Conservation (phyloP, 2,797 vertebrate genomes). For the Menidia menidia region DNA sequence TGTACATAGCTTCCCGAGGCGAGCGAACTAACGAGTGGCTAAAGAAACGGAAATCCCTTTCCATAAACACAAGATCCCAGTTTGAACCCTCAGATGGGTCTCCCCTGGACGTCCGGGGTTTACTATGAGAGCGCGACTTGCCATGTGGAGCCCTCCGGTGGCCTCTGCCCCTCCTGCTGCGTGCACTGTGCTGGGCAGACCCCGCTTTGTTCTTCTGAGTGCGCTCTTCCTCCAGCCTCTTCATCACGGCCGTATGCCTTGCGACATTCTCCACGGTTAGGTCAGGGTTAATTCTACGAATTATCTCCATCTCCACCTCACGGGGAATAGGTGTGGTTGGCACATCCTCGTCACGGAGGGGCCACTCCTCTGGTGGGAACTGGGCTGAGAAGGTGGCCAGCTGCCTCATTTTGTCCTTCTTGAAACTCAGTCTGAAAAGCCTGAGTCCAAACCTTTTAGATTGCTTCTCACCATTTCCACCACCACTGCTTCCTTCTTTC, state of each 20-base stretch:
- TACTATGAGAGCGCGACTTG: slow-evolving; percentile 98
- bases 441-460: slow-evolving; percentile 98
- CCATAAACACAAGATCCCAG: slow-evolving; percentile 89
- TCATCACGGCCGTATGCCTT: slow-evolving; percentile 98
- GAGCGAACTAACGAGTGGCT: slow-evolving; percentile 94
- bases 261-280: slow-evolving; percentile 98
- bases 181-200: slow-evolving; percentile 93
- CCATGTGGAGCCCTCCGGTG: slow-evolving; percentile 93
- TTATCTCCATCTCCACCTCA: slow-evolving; percentile 99
- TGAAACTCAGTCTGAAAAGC: slow-evolving; percentile 97
- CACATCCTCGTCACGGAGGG: slow-evolving; percentile 94
- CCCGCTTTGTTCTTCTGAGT: slow-evolving; percentile 93
- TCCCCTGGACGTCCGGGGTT: slow-evolving; percentile 93
- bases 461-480: slow-evolving; percentile 92
- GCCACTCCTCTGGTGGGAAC: slow-evolving; percentile 99
- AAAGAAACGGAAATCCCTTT: slow-evolving; percentile 94
- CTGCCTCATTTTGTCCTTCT: slow-evolving; percentile 98
- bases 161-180: slow-evolving; percentile 93
- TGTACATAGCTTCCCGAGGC: slow-evolving; percentile 95
- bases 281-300: slow-evolving; percentile 97
- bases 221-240: slow-evolving; percentile 97
- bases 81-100: slow-evolving; percentile 95
- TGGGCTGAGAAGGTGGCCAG: slow-evolving; percentile 97
- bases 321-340: slow-evolving; percentile 92
- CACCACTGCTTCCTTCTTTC: slow-evolving; percentile 86